These are phyloP conservation scores for Geotrupes spiniger DNA, from an alignment of 2,888 invertebrate species.

Conservation along the genomic window DNA sequence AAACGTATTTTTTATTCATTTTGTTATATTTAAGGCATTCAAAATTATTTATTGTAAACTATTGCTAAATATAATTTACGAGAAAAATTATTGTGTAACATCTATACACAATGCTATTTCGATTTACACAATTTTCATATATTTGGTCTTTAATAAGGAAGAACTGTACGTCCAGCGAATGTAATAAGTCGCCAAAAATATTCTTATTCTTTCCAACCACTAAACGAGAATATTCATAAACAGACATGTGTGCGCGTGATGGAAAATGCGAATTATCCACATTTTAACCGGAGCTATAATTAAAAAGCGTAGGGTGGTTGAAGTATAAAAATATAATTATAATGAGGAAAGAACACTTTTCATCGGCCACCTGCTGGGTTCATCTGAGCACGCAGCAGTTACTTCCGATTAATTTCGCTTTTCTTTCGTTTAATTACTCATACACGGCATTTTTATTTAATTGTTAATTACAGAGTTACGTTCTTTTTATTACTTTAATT, in stretches of 20 bases:
- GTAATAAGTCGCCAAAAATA: too few species aligned
- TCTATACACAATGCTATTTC: too few species aligned
- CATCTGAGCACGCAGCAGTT: conserved; percentile 25
- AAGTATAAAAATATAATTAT: conserved; percentile 44
- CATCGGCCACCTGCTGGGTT: conserved; percentile 45
- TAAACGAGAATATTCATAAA: too few species aligned
- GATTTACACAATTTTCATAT: too few species aligned
- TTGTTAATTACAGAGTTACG: neutral
- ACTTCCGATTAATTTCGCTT: conserved; percentile 25
- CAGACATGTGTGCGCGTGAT: conserved; percentile 21
- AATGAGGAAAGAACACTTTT: conserved; percentile 42
- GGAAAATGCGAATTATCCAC: conserved; percentile 33
- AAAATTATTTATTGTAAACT: too few species aligned
- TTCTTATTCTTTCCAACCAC: too few species aligned
- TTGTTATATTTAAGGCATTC: too few species aligned
- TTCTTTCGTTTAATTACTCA: neutral
- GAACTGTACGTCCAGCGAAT: too few species aligned
- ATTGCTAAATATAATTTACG: too few species aligned
- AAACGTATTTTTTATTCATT: too few species aligned
- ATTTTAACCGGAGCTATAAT: conserved; percentile 41
- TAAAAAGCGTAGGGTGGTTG: conserved; percentile 41
- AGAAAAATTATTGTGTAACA: too few species aligned
- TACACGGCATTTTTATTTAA: neutral
- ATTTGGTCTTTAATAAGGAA: too few species aligned
- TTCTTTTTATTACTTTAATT: neutral